A percentile compares a stretch with the other conserved stretches of the same genome.
These are phyloP conservation scores for Himalopsyche phryganea DNA, from an alignment of 1,140 invertebrate species.

Conservation along the genomic window DNA sequence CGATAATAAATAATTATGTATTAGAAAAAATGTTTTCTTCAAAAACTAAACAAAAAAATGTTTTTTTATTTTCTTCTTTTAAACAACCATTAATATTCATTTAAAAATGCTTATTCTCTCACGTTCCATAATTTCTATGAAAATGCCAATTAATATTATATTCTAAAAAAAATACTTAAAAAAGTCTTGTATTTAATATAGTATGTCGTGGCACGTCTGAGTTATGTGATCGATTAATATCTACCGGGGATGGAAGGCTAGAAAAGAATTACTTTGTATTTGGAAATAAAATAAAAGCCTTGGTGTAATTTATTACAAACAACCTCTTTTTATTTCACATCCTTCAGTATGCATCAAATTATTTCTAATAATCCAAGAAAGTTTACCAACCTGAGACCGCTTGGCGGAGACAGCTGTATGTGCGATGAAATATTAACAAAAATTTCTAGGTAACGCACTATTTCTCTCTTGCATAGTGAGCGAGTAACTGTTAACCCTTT, in stretches of 20 bases:
- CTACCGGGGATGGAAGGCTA: conserved; percentile 19
- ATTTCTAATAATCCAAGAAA: too few species aligned
- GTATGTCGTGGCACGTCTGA: conserved; percentile 29
- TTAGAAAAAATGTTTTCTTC: conserved; percentile 8
- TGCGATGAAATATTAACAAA: too few species aligned
- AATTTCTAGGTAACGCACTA: too few species aligned
- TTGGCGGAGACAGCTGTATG: too few species aligned
- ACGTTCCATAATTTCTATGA: conserved; percentile 28
- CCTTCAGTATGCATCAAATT: conserved; percentile 9
- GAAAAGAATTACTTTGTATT: conserved; percentile 27
- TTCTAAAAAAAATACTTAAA: conserved; percentile 32
- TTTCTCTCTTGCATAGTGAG: too few species aligned
- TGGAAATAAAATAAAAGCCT: conserved; percentile 44
- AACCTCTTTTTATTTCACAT: conserved; percentile 16
- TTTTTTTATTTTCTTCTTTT: conserved; percentile 17
- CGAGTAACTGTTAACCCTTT: too few species aligned
- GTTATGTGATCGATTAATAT: conserved; percentile 22
- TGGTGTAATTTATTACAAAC: conserved; percentile 52
- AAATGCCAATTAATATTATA: conserved; percentile 35
- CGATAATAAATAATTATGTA: not conserved
- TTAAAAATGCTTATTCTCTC: conserved; percentile 19
- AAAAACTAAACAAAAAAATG: conserved; percentile 6
- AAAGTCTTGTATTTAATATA: conserved; percentile 30
- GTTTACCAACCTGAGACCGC: too few species aligned
- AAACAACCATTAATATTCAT: conserved; percentile 15